Conservation (phyloP, 2,113 vertebrate genomes). For the Gymnarchus niloticus region DNA sequence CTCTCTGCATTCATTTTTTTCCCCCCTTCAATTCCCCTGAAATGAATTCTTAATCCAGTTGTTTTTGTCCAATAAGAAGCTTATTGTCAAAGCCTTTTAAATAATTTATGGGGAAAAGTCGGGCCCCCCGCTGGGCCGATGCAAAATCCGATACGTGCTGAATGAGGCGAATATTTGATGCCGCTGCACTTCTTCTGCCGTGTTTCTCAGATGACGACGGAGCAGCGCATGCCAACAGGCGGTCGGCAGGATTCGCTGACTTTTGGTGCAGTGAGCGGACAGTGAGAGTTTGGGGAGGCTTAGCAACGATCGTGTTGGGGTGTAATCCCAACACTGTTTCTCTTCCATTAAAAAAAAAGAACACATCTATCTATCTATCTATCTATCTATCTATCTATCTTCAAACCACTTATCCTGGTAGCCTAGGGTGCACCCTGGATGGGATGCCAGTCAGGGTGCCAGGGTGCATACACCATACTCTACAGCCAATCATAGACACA, state of each 20-base stretch:
- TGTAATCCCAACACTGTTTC: background rate
- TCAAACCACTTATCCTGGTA: background rate
- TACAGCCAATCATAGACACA: too few relatives aligned
- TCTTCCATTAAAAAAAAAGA: background rate
- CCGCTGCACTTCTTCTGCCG: background rate
- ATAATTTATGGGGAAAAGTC: background rate
- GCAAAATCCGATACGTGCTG: background rate
- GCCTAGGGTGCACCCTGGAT: background rate
- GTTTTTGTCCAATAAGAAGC: conserved; percentile 34
- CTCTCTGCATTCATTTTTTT: background rate
- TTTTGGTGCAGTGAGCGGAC: background rate
- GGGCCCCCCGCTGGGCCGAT: background rate
- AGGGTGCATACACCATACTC: background rate
- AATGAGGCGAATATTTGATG: background rate
- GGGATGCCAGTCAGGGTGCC: background rate
- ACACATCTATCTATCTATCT: background rate
- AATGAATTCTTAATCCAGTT: conserved; percentile 35
- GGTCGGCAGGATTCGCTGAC: background rate
- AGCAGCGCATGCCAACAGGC: background rate
- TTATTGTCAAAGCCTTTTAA: conserved; percentile 23
- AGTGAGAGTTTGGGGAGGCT: background rate
- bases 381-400: background rate
- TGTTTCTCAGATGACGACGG: conserved; percentile 7
- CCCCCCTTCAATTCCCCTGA: conserved; percentile 22
- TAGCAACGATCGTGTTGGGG: background rate